Evolutionary conservation across 2,113 vertebrate species (phyloP).

Genomic region (Antechinus stuartii): DNA sequence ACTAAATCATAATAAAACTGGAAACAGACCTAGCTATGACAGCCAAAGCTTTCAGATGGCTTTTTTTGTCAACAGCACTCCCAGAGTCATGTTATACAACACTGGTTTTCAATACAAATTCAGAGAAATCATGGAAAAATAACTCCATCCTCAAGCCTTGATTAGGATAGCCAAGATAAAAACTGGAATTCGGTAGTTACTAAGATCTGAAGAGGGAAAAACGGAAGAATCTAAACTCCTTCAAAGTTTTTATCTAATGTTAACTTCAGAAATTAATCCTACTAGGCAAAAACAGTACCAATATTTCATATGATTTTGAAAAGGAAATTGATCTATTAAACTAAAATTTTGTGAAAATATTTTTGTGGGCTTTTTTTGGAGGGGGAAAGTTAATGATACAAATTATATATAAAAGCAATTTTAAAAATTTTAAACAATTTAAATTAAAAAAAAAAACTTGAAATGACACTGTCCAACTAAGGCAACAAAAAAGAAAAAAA

Average conservation of each 20-base stretch:
- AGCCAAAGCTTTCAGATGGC: neutral
- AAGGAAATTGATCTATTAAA: neutral
- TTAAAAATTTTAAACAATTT: neutral
- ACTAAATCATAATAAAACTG: neutral
- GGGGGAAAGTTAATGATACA: too few relatives aligned
- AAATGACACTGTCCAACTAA: neutral
- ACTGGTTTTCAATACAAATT: neutral
- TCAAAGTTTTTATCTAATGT: neutral
- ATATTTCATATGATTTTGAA: neutral
- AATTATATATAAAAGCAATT: neutral
- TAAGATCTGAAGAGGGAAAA: neutral
- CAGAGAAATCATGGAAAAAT: neutral
- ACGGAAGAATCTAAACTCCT: neutral
- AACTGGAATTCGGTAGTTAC: neutral
- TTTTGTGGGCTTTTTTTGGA: neutral
- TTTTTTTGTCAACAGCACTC: neutral
- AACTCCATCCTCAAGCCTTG: neutral
- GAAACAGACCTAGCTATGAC: neutral
- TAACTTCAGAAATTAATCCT: neutral
- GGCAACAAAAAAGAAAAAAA: neutral
- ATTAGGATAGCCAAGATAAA: neutral
- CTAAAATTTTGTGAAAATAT: neutral
- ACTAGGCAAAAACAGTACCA: neutral
- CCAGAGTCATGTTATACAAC: neutral
- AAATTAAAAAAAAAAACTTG: neutral